phyloP scores from a whole-genome alignment of 2,888 invertebrate species.

The Euproctis similis region DNA sequence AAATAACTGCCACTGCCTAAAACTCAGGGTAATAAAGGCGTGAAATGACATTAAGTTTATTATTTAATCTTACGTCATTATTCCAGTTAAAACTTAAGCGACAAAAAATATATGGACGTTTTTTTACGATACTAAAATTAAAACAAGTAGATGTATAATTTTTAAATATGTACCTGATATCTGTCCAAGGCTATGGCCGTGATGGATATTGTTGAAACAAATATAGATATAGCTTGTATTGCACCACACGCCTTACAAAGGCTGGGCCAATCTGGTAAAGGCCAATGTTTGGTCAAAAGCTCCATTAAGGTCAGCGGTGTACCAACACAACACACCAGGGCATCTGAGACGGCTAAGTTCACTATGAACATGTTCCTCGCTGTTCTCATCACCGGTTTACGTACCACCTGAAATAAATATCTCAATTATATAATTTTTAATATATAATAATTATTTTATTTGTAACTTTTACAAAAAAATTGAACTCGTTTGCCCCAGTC shows the following conservation, averaged over 20 bases:
- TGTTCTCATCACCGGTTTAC: conserved; percentile 92
- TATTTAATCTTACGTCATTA: too few species aligned
- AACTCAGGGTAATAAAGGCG: too few species aligned
- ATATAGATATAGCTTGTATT: conserved; percentile 92
- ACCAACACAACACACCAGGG: conserved; percentile 90
- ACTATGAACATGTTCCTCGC: conserved; percentile 94
- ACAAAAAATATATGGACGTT: too few species aligned
- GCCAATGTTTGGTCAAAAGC: conserved; percentile 90
- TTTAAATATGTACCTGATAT: conserved; percentile 87
- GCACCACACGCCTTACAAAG: conserved; percentile 91
- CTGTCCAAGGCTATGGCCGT: conserved; percentile 92
- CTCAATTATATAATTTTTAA: too few species aligned
- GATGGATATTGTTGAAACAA: conserved; percentile 94
- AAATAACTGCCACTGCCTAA: too few species aligned
- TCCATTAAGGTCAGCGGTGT: conserved; percentile 94
- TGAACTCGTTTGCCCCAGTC: too few species aligned
- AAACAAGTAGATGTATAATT: conserved; percentile 2
- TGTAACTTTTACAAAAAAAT: too few species aligned
- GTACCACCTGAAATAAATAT: conserved; percentile 78
- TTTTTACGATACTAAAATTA: not conserved
- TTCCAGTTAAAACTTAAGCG: too few species aligned
- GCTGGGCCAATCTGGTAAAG: conserved; percentile 84
- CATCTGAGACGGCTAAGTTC: conserved; percentile 90
- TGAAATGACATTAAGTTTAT: too few species aligned
- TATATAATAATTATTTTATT: too few species aligned